A percentile compares a stretch with the other conserved stretches of the same genome.
Conservation (phyloP, 2,888 invertebrate species). For the Calameuta idolon region DNA sequence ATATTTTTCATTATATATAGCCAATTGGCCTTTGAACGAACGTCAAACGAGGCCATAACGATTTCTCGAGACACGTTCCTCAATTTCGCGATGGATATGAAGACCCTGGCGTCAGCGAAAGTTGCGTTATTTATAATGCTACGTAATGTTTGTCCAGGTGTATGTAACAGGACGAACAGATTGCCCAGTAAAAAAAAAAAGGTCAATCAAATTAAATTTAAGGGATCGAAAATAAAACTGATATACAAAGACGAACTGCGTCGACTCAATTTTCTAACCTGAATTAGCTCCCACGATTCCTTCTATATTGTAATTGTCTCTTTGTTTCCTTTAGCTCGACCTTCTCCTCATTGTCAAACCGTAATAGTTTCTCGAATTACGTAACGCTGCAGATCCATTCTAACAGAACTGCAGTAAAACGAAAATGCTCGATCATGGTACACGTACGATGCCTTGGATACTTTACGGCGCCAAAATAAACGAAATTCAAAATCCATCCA, state of each 20-base stretch:
- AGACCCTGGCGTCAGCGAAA: background rate
- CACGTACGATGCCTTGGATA: background rate
- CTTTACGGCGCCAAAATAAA: background rate
- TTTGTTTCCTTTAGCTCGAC: background rate
- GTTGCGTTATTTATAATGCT: background rate
- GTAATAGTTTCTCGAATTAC: background rate
- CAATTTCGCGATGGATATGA: background rate
- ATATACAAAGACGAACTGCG: background rate
- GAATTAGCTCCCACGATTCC: background rate
- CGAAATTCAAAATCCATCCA: background rate
- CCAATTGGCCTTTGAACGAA: background rate
- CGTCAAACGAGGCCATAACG: background rate
- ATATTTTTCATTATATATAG: background rate
- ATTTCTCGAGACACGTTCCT: background rate
- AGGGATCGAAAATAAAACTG: background rate
- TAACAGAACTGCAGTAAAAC: background rate
- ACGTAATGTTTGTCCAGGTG: background rate
- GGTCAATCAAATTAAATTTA: background rate
- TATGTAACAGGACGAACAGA: background rate
- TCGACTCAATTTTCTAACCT: background rate
- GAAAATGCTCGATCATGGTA: background rate
- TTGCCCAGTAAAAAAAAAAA: background rate
- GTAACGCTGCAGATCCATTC: background rate
- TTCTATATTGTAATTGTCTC: background rate
- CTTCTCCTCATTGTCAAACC: background rate